Percentiles rank a stretch among this genome's conserved stretches.
Conservation (phyloP, 2,113 vertebrate genomes). For the Dasyprocta punctata region DNA sequence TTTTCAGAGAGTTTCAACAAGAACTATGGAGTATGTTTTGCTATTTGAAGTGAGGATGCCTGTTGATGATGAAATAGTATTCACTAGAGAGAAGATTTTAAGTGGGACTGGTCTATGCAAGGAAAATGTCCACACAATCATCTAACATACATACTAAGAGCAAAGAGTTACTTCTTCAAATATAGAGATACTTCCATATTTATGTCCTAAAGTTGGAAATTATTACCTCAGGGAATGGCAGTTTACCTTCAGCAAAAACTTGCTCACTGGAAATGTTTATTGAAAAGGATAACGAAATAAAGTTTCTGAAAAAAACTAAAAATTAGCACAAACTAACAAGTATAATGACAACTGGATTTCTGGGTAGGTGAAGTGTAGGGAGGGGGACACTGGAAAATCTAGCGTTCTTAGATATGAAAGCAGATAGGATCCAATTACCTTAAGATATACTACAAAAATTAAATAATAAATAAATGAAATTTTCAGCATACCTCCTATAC, state of each 20-base stretch:
- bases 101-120: neutral
- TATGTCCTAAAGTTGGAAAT: neutral
- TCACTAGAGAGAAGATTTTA: neutral
- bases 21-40: neutral
- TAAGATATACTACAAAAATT: neutral
- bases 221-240: neutral
- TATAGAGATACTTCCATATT: neutral
- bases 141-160: neutral
- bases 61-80: neutral
- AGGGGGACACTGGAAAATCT: neutral
- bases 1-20: constrained; percentile 35
- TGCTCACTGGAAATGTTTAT: neutral
- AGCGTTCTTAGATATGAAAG: neutral
- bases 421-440: neutral
- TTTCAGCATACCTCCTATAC: neutral
- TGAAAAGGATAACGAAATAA: neutral
- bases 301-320: neutral
- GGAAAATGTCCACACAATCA: neutral
- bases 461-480: neutral
- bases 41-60: neutral
- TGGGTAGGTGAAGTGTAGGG: neutral
- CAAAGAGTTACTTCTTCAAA: neutral
- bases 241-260: neutral
- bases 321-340: neutral
- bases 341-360: neutral